Conservation (phyloP, 2,797 vertebrate genomes). For the Tarsius wallacei region DNA sequence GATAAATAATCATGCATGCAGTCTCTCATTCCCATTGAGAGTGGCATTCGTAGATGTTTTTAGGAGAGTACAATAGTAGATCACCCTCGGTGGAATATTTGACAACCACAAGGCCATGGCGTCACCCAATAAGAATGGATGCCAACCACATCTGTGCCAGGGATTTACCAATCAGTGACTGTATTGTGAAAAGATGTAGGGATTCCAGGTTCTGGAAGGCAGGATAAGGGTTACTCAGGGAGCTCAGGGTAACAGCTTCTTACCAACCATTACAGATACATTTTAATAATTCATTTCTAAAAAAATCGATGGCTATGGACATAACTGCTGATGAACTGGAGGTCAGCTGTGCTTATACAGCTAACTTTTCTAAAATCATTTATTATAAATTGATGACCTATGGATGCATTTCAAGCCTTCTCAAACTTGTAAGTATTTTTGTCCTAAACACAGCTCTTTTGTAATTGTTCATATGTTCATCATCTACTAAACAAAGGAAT, state of each 20-base stretch:
- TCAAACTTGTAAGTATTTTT: conserved; percentile 13
- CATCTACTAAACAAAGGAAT: not conserved
- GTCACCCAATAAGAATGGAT: not conserved
- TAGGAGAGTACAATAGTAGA: not conserved
- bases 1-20: not conserved
- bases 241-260: not conserved
- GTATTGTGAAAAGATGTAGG: not conserved
- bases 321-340: not conserved
- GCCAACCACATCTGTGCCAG: not conserved
- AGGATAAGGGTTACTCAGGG: not conserved
- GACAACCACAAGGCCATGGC: not conserved
- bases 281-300: not conserved
- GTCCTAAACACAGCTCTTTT: not conserved
- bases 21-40: not conserved
- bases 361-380: not conserved
- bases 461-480: not conserved
- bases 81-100: conserved; percentile 2
- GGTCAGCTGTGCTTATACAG: not conserved
- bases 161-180: not conserved
- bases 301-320: not conserved
- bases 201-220: not conserved
- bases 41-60: not conserved
- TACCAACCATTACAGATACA: not conserved
- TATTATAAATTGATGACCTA: not conserved
- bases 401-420: not conserved